Base-by-base conservation (phyloP, 2,888 invertebrate species). In the Drosophila imparisetae region DNA sequence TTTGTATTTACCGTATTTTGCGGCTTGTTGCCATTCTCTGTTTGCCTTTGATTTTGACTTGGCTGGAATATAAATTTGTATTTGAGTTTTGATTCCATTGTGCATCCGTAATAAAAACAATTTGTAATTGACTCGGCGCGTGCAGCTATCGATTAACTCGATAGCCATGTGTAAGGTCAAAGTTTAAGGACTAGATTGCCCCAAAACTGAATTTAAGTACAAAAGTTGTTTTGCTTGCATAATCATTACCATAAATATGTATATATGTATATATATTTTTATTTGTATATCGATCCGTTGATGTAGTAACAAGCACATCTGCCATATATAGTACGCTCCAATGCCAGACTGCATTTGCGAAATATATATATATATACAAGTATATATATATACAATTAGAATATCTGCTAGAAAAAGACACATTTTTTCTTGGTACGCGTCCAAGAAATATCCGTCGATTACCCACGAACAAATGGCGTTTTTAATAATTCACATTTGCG, bases 401-500 rank as follows among this genome's bases (percentile, higher is more conserved):
- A 54, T 40, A 49, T 61, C 45, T 45, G n/a, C 38, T 40, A 27
- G 53, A 65, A 53, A 71, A 57, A 72, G 50, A 62, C 57, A 61
- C 55, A 66, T 53, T 72, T 55, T 66, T 78, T 75, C 54, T 85
- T 85, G 85, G 85, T 83, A 54, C 48, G n/a, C 67, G 68, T 86
- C 88, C 85, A 85, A 85, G 68, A 81, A 75, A 75, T 63, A 61
- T 55, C 27, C 66, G 42, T 72, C 72, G 62, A 72, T 75, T 59
- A 71, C 10, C 67, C 42, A 79, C 63, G 63, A 75, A 49, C 69
- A 69, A 86, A 82, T 80, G 78, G 75, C 66, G 72, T 58, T 80
- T 78, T 72, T 50, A 74, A 60, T 67, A 57, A 55, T 57, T 53
- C n/a, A 34, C 32, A 32, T 62, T 38, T 55, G 50, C 50, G 34